Percentiles rank a stretch among this genome's conserved stretches.
phyloP scores from a whole-genome alignment of 1,140 invertebrate genomes.

The Ceratina japonica region DNA sequence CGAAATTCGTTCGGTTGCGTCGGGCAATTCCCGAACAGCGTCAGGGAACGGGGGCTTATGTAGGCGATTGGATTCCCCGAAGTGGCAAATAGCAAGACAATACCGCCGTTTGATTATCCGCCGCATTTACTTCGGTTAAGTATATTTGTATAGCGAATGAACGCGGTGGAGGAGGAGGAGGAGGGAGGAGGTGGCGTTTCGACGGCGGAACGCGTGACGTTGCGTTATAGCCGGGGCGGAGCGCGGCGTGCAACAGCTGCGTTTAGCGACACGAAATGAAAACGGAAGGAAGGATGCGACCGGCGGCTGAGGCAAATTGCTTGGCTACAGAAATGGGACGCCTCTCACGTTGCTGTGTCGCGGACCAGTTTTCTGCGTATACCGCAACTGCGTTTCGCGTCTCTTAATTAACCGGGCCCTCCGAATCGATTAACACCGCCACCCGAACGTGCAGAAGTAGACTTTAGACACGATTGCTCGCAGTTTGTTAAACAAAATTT shows the following conservation, averaged over 20 bases:
- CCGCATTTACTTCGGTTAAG: conserved; percentile 38
- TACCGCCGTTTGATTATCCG: conserved; percentile 30
- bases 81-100: conserved; percentile 45
- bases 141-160: conserved; percentile 43
- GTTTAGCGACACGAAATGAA: conserved; percentile 24
- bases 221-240: conserved; percentile 9
- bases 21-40: too few relatives aligned
- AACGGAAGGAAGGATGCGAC: conserved; percentile 18
- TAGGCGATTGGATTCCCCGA: conserved; percentile 29
- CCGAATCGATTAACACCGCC: too few relatives aligned
- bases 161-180: too few relatives aligned
- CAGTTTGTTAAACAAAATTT: too few relatives aligned
- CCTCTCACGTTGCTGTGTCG: too few relatives aligned
- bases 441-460: too few relatives aligned
- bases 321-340: conserved; percentile 15
- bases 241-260: conserved; percentile 18
- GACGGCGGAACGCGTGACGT: neutral
- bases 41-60: too few relatives aligned
- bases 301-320: neutral
- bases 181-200: conserved; percentile 1
- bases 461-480: too few relatives aligned
- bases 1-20: conserved; percentile 3
- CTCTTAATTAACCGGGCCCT: too few relatives aligned
- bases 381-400: too few relatives aligned
- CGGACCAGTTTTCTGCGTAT: too few relatives aligned